These are phyloP conservation scores for Eupithecia dodoneata DNA, from an alignment of 2,888 invertebrate species.

Conservation along the genomic window DNA sequence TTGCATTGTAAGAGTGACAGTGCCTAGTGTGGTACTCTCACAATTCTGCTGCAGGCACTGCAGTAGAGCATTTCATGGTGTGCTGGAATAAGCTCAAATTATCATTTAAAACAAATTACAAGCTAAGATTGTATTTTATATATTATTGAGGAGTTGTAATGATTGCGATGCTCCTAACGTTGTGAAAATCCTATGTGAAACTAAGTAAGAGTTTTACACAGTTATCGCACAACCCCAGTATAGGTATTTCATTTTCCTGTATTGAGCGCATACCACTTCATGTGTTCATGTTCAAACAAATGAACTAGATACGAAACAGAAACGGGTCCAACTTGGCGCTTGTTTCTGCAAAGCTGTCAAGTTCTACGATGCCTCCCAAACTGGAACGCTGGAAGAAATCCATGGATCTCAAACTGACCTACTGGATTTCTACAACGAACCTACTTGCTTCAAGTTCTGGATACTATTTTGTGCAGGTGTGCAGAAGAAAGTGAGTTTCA, in stretches of 20 bases:
- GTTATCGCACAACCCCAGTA: background rate
- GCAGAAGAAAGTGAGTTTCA: background rate
- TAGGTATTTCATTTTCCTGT: background rate
- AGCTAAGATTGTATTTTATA: background rate
- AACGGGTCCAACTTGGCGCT: background rate
- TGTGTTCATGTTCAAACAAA: background rate
- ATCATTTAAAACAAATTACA: background rate
- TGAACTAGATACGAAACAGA: background rate
- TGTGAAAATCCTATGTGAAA: background rate
- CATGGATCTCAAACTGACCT: background rate
- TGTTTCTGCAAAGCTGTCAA: slow-evolving; percentile 1
- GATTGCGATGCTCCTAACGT: background rate
- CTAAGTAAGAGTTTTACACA: background rate
- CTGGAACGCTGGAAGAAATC: background rate
- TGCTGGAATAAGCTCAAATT: background rate
- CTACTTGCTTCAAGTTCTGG: background rate
- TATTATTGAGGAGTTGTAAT: background rate
- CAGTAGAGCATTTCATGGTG: background rate
- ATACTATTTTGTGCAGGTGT: background rate
- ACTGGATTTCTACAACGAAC: background rate
- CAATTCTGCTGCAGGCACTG: background rate
- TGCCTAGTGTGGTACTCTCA: background rate
- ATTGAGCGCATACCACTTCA: background rate
- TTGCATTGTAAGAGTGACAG: background rate
- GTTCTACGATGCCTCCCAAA: background rate